Evolutionary conservation across 2,113 vertebrate species (phyloP).

Genomic region (Eulemur rufifrons): DNA sequence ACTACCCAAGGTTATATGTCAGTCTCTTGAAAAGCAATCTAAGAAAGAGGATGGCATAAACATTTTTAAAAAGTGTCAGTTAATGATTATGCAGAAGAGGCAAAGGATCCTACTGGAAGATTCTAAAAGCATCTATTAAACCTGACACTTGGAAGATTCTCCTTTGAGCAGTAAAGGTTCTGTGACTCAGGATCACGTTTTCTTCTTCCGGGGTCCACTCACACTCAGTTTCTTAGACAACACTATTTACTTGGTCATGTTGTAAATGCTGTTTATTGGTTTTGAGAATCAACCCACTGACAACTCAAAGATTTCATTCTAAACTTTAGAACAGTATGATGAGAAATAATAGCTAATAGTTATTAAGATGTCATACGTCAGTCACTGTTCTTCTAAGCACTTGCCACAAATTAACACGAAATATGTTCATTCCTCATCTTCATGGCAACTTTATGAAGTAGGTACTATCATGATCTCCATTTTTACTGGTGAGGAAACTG

Average conservation of each 20-base stretch:
- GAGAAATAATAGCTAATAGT: background rate
- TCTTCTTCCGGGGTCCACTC: accelerated
- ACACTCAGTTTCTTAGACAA: background rate
- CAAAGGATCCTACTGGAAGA: background rate
- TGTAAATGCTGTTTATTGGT: too few species aligned
- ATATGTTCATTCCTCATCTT: background rate
- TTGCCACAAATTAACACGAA: background rate
- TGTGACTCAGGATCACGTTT: accelerated
- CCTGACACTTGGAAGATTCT: background rate
- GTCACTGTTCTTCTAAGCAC: background rate
- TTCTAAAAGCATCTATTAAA: background rate
- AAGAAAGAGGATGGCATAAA: background rate
- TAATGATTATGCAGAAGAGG: background rate
- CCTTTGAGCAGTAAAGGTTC: accelerated
- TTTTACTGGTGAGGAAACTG: background rate
- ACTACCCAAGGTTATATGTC: background rate
- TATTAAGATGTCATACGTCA: too few species aligned
- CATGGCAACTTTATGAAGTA: background rate
- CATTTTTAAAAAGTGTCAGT: background rate
- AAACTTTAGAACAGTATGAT: background rate
- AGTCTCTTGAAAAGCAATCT: background rate
- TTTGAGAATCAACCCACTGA: background rate
- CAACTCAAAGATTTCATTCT: background rate
- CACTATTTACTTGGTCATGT: background rate
- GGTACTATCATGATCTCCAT: background rate